These are phyloP conservation scores for Icerya purchasi DNA, from an alignment of 2,888 invertebrate genomes.

Conservation along the genomic window DNA sequence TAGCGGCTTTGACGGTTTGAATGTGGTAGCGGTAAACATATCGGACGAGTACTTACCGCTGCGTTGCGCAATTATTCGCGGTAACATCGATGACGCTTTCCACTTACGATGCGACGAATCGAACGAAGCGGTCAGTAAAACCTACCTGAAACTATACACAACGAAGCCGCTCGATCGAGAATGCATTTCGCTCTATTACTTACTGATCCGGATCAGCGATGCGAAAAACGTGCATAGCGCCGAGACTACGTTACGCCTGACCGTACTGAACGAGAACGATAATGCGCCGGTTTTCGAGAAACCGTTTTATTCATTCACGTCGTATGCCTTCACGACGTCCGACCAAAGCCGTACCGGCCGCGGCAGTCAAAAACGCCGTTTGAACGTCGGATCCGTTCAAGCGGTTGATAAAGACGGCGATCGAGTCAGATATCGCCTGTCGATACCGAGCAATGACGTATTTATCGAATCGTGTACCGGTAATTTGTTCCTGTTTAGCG, in stretches of 20 bases:
- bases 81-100: not conserved
- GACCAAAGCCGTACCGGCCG: not conserved
- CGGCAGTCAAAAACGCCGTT: not conserved
- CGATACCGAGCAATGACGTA: not conserved
- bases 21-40: not conserved
- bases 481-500: not conserved
- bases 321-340: conserved; percentile 5
- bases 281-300: conserved; percentile 69
- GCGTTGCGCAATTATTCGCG: not conserved
- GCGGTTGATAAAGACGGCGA: not conserved
- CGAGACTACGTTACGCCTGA: conserved; percentile 50
- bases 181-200: conserved; percentile 41
- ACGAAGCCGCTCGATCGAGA: conserved; percentile 60
- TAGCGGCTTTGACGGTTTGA: not conserved
- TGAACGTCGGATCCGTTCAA: not conserved
- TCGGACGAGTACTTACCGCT: not conserved
- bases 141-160: conserved; percentile 24
- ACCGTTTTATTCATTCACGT: conserved; percentile 47
- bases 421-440: not conserved
- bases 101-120: not conserved
- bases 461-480: conserved; percentile 19
- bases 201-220: conserved; percentile 61
- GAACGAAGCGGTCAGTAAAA: not conserved
- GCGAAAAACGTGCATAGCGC: conserved; percentile 59
- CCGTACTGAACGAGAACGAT: conserved; percentile 72